Evolutionary conservation across 1,140 invertebrate species (phyloP), one percentile per base, ranked within the genome.

Genomic region (Anthonomus grandis): DNA sequence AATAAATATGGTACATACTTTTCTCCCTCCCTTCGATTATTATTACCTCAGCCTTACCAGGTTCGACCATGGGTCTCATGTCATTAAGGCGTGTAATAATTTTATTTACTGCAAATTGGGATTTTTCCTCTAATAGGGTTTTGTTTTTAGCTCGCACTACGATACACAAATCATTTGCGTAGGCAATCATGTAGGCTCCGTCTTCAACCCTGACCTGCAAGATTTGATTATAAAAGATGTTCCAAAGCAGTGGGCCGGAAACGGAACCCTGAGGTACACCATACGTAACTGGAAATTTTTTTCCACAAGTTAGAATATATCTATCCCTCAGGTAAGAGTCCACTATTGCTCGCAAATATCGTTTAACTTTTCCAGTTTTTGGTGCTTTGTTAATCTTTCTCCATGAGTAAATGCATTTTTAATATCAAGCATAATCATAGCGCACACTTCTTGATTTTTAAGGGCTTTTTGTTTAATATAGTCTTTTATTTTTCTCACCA

Each of bases 231-330:
- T 71, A 72, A 27, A 60, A 54, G 1, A 61, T 36, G 36, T 70
- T 71, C 69, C 70, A 73, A 0, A 73, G 45, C n/a, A 62, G 57
- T 0, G 69, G 71, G 1, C 69, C 68, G 0, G 70, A 45, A 0
- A 70, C 57, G 2, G 64, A 69, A 0, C 69, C 69, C 41, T 75
- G 68, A 0, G 37, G 70, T 0, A 67, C 63, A 24, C 39, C 41
- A 4, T 59, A n/a, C 3, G 5, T 19, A 4, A 50, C 27, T 18
- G 49, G 13, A 13, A 18, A 18, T 6, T 4, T 44, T 15, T 8
- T 3, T 22, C 27, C n/a, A 22, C 41, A 31, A n/a, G 41, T 15
- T 21, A 17, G 18, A 10, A 44, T 22, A 17, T 4, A 6, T 21
- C 41, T 44, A 21, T 44, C 10, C 6, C 5, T 15, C 6, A 44